These are phyloP conservation scores for Ferdinandea cuprea DNA, from an alignment of 2,888 invertebrate genomes.

Conservation along the genomic window DNA sequence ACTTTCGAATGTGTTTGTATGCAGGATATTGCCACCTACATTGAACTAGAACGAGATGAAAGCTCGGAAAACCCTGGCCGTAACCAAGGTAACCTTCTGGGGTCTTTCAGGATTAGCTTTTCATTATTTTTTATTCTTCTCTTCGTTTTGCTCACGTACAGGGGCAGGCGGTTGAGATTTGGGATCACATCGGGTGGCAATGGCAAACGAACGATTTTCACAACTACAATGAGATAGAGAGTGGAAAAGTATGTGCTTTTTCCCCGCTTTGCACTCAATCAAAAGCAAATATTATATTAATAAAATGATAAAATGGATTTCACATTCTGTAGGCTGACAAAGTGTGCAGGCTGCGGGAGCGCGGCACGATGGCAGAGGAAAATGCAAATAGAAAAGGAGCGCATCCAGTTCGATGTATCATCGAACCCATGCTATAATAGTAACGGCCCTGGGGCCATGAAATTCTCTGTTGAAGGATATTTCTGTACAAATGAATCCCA, in stretches of 20 bases:
- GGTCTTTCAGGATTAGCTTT: slow-evolving; percentile 75
- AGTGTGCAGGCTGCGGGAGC: neutral
- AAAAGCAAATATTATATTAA: slow-evolving; percentile 74
- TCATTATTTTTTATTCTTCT: slow-evolving; percentile 72
- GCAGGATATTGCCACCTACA: slow-evolving; percentile 61
- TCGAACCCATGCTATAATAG: slow-evolving; percentile 26
- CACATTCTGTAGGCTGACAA: slow-evolving; percentile 6
- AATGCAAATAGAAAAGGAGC: slow-evolving; percentile 68
- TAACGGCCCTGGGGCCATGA: slow-evolving; percentile 64
- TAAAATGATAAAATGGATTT: slow-evolving; percentile 74
- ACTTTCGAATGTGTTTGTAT: slow-evolving; percentile 10
- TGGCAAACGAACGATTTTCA: slow-evolving; percentile 19
- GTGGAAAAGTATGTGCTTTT: slow-evolving; percentile 47
- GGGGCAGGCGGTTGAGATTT: neutral
- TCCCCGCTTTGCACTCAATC: slow-evolving; percentile 70
- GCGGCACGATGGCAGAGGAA: slow-evolving; percentile 10
- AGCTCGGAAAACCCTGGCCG: slow-evolving; percentile 76
- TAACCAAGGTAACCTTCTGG: slow-evolving; percentile 76
- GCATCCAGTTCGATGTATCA: slow-evolving; percentile 66
- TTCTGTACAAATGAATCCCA: slow-evolving; percentile 54
- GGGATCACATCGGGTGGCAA: neutral
- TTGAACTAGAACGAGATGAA: slow-evolving; percentile 77
- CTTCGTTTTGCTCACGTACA: slow-evolving; percentile 48
- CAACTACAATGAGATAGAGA: slow-evolving; percentile 46
- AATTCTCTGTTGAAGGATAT: slow-evolving; percentile 65